phyloP scores from a whole-genome alignment of 30 jellyfish, hydroid and myxozoan species.

The Aurelia sp. region DNA sequence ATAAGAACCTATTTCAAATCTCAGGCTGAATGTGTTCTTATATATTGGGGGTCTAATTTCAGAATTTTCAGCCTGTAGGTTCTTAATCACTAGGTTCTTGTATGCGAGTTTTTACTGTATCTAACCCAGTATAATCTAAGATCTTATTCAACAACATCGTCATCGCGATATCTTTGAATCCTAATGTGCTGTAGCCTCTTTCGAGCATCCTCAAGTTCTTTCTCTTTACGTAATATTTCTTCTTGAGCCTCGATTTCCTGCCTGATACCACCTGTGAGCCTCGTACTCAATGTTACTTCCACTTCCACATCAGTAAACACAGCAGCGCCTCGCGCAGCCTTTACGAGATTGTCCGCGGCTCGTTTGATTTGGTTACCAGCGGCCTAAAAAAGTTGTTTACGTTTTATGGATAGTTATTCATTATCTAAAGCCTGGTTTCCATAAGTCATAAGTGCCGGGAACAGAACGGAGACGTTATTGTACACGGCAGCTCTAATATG shows the following conservation, averaged over 20 bases:
- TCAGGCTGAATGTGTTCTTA: no score
- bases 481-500: no score
- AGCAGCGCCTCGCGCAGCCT: conserved; percentile 99
- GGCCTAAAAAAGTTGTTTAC: conserved; percentile 59
- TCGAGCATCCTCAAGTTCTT: conserved; percentile 95
- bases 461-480: no score
- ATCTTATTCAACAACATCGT: not conserved
- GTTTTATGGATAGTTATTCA: not conserved
- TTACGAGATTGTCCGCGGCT: conserved; percentile 97
- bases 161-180: conserved; percentile 89
- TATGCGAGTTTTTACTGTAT: no score
- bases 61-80: no score
- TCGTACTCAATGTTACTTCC: conserved; percentile 87
- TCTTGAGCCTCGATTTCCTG: conserved; percentile 99
- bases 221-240: conserved; percentile 88
- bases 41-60: no score
- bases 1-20: no score
- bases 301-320: conserved; percentile 91
- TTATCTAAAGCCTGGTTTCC: not conserved
- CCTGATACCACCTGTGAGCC: conserved; percentile 91
- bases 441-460: no score
- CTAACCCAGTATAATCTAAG: no score
- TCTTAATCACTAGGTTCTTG: no score
- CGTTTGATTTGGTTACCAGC: conserved; percentile 98
- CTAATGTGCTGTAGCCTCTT: conserved; percentile 85